Conservation (phyloP, 2,888 invertebrate species). For the Malacosoma neustria region DNA sequence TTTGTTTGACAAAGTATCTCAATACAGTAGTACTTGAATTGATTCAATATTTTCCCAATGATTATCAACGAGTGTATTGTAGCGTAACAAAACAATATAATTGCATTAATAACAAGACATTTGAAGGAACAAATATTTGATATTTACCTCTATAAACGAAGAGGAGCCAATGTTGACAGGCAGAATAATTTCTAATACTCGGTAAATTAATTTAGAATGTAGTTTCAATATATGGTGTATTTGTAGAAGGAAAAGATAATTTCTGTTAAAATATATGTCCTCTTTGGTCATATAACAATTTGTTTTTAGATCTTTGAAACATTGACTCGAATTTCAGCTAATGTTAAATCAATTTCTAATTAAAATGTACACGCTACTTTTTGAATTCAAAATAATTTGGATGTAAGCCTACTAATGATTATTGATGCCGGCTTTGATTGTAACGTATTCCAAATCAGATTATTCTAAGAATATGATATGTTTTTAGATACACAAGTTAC, state of each 20-base stretch:
- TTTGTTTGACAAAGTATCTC: background rate
- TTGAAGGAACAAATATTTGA: constrained; percentile 48
- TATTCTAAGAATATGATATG: too few relatives aligned
- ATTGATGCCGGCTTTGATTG: too few relatives aligned
- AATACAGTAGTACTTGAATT: background rate
- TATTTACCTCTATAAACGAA: constrained; percentile 52
- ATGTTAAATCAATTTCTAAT: too few relatives aligned
- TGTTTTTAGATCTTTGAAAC: too few relatives aligned
- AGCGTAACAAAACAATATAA: constrained; percentile 7
- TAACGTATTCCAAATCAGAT: too few relatives aligned
- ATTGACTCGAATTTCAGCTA: too few relatives aligned
- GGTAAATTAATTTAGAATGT: constrained; percentile 59
- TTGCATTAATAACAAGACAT: constrained; percentile 14
- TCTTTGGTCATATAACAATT: too few relatives aligned
- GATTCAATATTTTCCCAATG: background rate
- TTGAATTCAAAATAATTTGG: too few relatives aligned
- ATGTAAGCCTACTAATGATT: too few relatives aligned
- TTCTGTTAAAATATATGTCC: background rate
- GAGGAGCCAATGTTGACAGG: constrained; percentile 41
- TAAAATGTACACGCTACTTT: too few relatives aligned
- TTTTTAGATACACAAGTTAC: too few relatives aligned
- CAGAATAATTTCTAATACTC: constrained; percentile 61
- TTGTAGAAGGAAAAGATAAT: constrained; percentile 16
- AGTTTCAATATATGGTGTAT: constrained; percentile 29
- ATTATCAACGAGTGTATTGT: constrained; percentile 5